These are phyloP conservation scores for Hippopotamyrus pictus DNA, from an alignment of 2,797 vertebrate species.

Conservation along the genomic window DNA sequence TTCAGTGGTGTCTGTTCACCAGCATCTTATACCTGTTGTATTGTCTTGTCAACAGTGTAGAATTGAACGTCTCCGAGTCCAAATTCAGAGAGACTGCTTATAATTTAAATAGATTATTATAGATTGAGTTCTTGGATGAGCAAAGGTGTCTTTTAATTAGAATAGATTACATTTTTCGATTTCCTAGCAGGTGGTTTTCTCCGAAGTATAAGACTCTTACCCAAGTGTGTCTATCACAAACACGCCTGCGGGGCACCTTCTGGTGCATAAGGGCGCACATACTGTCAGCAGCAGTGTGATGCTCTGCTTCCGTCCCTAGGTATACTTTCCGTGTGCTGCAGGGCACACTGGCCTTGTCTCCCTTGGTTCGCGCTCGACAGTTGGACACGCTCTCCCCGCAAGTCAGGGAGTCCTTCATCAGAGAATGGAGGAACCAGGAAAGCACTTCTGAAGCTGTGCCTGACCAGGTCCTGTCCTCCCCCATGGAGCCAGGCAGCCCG, in stretches of 20 bases:
- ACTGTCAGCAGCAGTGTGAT: background rate
- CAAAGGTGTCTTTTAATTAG: slow-evolving; percentile 5
- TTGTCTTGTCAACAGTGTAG: background rate
- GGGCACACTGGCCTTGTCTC: slow-evolving; percentile 68
- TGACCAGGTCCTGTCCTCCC: slow-evolving; percentile 30
- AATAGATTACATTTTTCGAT: slow-evolving; percentile 54
- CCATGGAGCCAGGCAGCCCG: slow-evolving; percentile 37
- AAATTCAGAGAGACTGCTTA: background rate
- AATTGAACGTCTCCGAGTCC: background rate
- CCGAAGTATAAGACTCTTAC: background rate
- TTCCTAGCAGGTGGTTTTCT: slow-evolving; percentile 41
- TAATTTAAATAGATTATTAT: slow-evolving; percentile 5
- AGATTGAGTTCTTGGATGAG: background rate
- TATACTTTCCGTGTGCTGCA: slow-evolving; percentile 70
- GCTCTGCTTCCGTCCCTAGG: slow-evolving; percentile 54
- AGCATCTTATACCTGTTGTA: background rate
- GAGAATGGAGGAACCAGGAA: slow-evolving; percentile 62
- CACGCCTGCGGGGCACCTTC: background rate
- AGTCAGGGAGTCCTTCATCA: slow-evolving; percentile 60
- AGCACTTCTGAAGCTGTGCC: slow-evolving; percentile 29
- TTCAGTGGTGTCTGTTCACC: background rate
- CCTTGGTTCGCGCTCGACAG: slow-evolving; percentile 66
- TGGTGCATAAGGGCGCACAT: background rate
- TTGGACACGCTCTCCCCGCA: slow-evolving; percentile 66
- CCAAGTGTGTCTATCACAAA: background rate